Percentiles rank a stretch among this genome's conserved stretches.
phyloP scores from a whole-genome alignment of 2,888 invertebrate genomes.

The Amblyjoppa proteus region DNA sequence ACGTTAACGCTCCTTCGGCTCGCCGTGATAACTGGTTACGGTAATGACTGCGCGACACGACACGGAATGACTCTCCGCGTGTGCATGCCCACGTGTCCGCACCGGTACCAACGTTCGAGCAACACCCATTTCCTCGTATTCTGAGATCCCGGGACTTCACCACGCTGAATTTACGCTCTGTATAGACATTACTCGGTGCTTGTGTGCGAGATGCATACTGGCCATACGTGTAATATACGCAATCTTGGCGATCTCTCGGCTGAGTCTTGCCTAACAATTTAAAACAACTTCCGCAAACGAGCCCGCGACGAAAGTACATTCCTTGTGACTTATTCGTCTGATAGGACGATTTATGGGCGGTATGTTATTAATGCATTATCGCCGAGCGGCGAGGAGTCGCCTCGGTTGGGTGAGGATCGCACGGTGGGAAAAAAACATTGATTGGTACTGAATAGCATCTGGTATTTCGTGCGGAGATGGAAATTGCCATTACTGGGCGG shows the following conservation, averaged over 20 bases:
- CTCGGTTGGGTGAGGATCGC: constrained; percentile 41
- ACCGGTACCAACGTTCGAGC: constrained; percentile 51
- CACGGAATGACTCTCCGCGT: constrained; percentile 70
- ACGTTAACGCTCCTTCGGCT: constrained; percentile 68
- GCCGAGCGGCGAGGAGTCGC: constrained; percentile 51
- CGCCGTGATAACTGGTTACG: constrained; percentile 72
- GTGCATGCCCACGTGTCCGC: constrained; percentile 46
- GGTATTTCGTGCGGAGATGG: too few species aligned
- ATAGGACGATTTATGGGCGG: constrained; percentile 65
- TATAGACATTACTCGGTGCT: neutral
- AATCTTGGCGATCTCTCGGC: constrained; percentile 65
- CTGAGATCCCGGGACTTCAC: constrained; percentile 45
- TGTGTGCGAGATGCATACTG: constrained; percentile 18
- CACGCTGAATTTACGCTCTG: constrained; percentile 1
- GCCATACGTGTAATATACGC: constrained; percentile 63
- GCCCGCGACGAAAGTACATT: constrained; percentile 65
- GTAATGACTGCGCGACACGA: constrained; percentile 72
- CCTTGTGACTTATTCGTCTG: constrained; percentile 66
- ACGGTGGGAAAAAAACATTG: constrained; percentile 8
- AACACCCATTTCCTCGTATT: constrained; percentile 67
- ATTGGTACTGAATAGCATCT: too few species aligned
- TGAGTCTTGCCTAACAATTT: constrained; percentile 66
- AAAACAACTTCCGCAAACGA: constrained; percentile 67
- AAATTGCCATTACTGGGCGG: too few species aligned
- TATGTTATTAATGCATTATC: constrained; percentile 67